Conservation (phyloP, 1,140 invertebrate species). For the Bathynomus jamesi region DNA sequence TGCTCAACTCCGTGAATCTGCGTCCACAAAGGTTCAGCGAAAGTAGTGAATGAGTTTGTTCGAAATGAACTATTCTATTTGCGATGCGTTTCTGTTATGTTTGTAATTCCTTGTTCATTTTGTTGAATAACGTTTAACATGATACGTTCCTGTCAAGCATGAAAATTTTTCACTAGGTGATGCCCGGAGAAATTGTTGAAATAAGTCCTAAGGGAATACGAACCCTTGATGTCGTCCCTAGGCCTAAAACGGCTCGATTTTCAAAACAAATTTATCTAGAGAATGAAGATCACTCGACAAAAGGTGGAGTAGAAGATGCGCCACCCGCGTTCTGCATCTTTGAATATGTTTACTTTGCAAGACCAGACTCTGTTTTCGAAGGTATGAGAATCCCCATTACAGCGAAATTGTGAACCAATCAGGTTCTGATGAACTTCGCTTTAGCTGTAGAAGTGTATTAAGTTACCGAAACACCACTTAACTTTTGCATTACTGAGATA, state of each 20-base stretch:
- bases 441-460: no score
- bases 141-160: no score
- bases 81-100: no score
- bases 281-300: slow-evolving; percentile 17
- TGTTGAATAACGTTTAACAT: no score
- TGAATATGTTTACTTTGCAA: slow-evolving; percentile 97
- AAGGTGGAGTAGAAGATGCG: slow-evolving; percentile 37
- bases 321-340: slow-evolving; percentile 94
- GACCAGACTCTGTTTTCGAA: slow-evolving; percentile 77
- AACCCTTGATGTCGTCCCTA: slow-evolving; percentile 69
- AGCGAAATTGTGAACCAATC: no score
- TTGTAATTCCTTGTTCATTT: no score
- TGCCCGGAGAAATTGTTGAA: slow-evolving; percentile 91
- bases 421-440: no score
- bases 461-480: not conserved
- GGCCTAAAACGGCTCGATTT: slow-evolving; percentile 32
- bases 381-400: no score
- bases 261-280: slow-evolving; percentile 10
- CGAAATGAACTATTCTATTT: no score
- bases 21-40: no score
- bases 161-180: slow-evolving; percentile 36
- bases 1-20: no score
- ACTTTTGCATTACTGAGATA: not conserved
- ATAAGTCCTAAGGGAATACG: slow-evolving; percentile 73
- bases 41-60: no score